Evolutionary conservation across 2,113 vertebrate genomes (phyloP).

Genomic region (Lagopus leucura): DNA sequence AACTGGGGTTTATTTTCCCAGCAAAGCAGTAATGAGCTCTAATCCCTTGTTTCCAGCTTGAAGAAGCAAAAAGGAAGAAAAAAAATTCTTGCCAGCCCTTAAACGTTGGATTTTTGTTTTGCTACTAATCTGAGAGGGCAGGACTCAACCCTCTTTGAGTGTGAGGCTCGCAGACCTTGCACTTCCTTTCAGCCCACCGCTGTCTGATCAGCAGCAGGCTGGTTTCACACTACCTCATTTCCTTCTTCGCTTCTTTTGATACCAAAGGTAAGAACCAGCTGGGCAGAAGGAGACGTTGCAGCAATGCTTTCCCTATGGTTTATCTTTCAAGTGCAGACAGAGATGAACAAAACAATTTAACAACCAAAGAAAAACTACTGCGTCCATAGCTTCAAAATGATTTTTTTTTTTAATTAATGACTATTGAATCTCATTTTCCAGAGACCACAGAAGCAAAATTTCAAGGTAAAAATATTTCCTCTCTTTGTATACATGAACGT

Average conservation of each 20-base stretch:
- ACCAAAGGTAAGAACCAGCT: neutral
- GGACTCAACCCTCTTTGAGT: neutral
- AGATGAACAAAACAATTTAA: neutral
- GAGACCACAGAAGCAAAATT: neutral
- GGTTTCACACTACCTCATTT: neutral
- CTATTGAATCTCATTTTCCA: neutral
- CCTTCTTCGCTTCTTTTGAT: neutral
- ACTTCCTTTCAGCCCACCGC: neutral
- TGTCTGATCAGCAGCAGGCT: neutral
- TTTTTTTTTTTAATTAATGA: neutral
- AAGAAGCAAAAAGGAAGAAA: neutral
- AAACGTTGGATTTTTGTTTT: neutral
- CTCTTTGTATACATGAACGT: accelerated
- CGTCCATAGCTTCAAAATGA: neutral
- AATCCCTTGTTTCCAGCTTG: neutral
- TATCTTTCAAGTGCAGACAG: neutral
- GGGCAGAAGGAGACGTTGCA: neutral
- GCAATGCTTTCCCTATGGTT: neutral
- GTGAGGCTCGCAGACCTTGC: neutral
- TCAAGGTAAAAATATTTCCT: neutral
- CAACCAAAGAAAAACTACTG: neutral
- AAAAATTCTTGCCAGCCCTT: neutral
- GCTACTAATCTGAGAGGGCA: neutral
- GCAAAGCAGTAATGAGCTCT: neutral
- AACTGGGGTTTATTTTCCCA: neutral